These are phyloP conservation scores for Archegozetes longisetosus DNA, from an alignment of 1,140 invertebrate genomes.

Conservation along the genomic window DNA sequence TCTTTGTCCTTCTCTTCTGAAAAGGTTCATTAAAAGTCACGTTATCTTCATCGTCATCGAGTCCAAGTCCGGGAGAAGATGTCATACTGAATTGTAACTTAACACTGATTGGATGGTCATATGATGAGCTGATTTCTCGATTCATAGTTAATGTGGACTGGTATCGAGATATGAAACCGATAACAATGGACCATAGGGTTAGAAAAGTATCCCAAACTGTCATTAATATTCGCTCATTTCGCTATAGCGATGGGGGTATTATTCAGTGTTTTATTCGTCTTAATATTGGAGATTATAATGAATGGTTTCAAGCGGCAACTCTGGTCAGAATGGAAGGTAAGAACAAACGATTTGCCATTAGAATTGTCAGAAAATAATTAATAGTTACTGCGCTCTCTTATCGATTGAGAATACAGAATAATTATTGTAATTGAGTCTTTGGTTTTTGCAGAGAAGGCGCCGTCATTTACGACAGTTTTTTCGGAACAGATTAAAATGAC, in stretches of 20 bases:
- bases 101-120: background rate
- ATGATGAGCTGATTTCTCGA: background rate
- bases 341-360: background rate
- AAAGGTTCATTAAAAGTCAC: background rate
- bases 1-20: background rate
- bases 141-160: slow-evolving; percentile 14
- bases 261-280: slow-evolving; percentile 19
- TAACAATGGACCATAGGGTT: slow-evolving; percentile 16
- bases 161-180: slow-evolving; percentile 17
- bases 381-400: background rate
- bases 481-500: slow-evolving; percentile 21
- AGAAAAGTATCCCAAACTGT: slow-evolving; percentile 12
- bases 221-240: slow-evolving; percentile 16
- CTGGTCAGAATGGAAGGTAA: slow-evolving; percentile 19
- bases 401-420: background rate
- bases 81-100: slow-evolving; percentile 19
- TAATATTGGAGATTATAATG: slow-evolving; percentile 15
- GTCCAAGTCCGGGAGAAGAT: slow-evolving; percentile 18
- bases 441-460: slow-evolving; percentile 18
- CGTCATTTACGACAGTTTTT: slow-evolving; percentile 19
- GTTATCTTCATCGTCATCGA: slow-evolving; percentile 13
- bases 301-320: slow-evolving; percentile 17
- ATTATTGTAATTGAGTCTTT: slow-evolving; percentile 6
- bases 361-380: background rate
- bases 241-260: slow-evolving; percentile 18